Percentiles rank a stretch among this genome's conserved stretches.
These are phyloP conservation scores for Apotomis betuletana DNA, from an alignment of 2,888 invertebrate genomes.

Conservation along the genomic window DNA sequence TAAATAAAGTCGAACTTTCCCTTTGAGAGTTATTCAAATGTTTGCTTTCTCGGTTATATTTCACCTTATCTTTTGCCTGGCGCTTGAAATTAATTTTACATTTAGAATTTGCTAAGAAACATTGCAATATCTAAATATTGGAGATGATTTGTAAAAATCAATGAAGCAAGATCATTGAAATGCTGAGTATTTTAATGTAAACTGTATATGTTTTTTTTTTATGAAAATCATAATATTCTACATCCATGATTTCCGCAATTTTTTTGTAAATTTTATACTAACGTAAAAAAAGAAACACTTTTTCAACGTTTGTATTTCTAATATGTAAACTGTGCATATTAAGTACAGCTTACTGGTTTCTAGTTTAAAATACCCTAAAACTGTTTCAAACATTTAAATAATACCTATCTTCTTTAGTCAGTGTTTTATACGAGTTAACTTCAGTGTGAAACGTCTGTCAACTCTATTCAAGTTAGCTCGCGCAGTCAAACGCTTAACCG, in stretches of 20 bases:
- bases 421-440: background rate
- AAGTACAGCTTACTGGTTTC: too few species aligned
- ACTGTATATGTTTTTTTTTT: too few species aligned
- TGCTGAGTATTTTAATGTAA: too few species aligned
- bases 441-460: conserved; percentile 15
- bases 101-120: background rate
- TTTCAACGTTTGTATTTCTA: too few species aligned
- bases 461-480: conserved; percentile 8
- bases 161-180: too few species aligned
- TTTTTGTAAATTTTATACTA: too few species aligned
- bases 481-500: conserved; percentile 13
- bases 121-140: background rate
- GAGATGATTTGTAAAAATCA: background rate
- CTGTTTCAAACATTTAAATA: background rate
- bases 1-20: conserved; percentile 48
- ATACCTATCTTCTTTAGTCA: background rate
- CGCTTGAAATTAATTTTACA: background rate
- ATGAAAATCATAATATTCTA: too few species aligned
- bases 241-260: too few species aligned
- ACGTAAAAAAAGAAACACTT: too few species aligned
- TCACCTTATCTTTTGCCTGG: conserved; percentile 18
- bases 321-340: too few species aligned
- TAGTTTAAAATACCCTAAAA: background rate
- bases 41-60: conserved; percentile 35
- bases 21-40: conserved; percentile 45